Evolutionary conservation across 2,797 vertebrate genomes (phyloP), one percentile per base, ranked within the genome.

Genomic region (Microctenopoma steveboyesi): DNA sequence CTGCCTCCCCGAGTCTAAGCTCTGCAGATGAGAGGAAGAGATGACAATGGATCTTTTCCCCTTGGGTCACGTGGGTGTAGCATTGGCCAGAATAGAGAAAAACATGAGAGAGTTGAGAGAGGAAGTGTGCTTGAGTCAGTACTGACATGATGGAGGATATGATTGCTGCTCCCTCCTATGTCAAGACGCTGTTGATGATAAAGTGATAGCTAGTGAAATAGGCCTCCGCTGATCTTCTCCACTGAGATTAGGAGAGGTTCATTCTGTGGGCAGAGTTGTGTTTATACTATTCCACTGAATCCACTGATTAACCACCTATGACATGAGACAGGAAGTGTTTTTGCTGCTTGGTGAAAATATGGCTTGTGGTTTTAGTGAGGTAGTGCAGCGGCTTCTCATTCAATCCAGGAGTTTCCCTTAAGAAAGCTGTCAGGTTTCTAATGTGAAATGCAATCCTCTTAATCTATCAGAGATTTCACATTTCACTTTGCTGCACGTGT

Each of bases 1-100:
- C 74, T 76, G 77, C 71, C 78, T 80, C 25, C 49, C 49, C 0
- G 3, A 78, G 72, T 85, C 57, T 63, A 68, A 81, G 63, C 79
- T 65, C 45, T 72, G 76, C 66, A 90, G 89, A 93, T 93, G 83
- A 87, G 88, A 92, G 91, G 92, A 92, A 93, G 88, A 85, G 88
- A 91, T 88, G 88, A 81, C 82, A 87, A 81, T 84, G 59, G 73
- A 64, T 83, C 64, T 78, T 86, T 88, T 89, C 81, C 90, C 79
- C 70, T 65, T 53, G 79, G 85, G 89, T 83, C 64, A 60, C 55
- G 43, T 33, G n/a, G 62, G 76, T 76, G 67, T 76, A 72, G 72
- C 45, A 3, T 70, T 65, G 71, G 57, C 82, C 72, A 77, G 70
- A 93, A 80, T 14, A 56, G 74, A 88, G 80, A 87, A 82, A 85